Base-by-base conservation (phyloP, 2,888 invertebrate genomes). In the Heliconius sara region DNA sequence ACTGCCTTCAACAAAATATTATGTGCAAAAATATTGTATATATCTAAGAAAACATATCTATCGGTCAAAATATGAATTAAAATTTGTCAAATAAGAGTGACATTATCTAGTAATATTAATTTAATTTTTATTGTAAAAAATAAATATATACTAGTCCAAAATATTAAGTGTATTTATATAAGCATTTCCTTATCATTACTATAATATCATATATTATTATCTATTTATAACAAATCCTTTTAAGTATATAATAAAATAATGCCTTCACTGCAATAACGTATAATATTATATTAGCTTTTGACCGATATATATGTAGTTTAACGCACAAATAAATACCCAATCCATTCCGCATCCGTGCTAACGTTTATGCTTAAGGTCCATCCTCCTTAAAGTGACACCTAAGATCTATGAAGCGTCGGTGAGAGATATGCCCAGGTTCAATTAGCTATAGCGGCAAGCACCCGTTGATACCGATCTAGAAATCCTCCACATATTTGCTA, bases 91-190 rank as follows among this genome's bases (percentile, higher is more conserved):
- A 91, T 87, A 88, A 87, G 88, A 93, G 95, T 95, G 95, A 95
- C 95, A 95, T 95, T 91, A 93, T 95, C 95, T 95, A 95, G 94
- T 91, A 81, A 90, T 91, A 90, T 95, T 95, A 95, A 95, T 95
- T 95, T 95, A 93, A 93, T 94, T 92, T 90, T 90, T 84, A 84
- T 89, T 89, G 87, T 81, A 83, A 90, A 88, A 90, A 88, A 91
- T 91, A 92, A 93, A 92, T 87, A 88, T 92, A 89, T 92, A 92
- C 94, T 95, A 95, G 95, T 95, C 95, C 94, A 89, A 86, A 87
- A 89, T 83, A 73, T 73, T 82, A 84, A 82, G 88, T 87, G 89
- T 92, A 93, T 92, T 91, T 93, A 93, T 89, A 85, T 88, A 85
- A 85, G 86, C 90, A 87, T 89, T 82, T 84, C 87, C 90, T 90